Evolutionary conservation across 1,140 invertebrate species (phyloP).

Genomic region (Neuroterus valhalla): DNA sequence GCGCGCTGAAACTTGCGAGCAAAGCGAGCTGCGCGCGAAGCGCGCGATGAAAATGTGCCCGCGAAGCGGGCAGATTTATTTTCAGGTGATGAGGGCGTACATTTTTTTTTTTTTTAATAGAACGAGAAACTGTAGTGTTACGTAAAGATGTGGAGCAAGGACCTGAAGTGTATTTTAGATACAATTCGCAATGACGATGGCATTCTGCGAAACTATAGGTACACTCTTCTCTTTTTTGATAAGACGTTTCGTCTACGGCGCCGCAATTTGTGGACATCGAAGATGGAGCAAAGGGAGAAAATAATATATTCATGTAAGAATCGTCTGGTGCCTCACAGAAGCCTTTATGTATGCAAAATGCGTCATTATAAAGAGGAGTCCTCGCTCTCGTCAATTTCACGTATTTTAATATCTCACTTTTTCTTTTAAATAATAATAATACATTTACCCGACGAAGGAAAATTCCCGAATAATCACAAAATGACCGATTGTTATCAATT

Average conservation of each 20-base stretch:
- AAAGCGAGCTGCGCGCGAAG: too few species aligned
- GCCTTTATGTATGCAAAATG: neutral
- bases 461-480: too few species aligned
- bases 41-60: too few species aligned
- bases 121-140: neutral
- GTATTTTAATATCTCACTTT: neutral
- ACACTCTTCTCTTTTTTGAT: neutral
- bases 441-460: too few species aligned
- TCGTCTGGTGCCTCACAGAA: neutral
- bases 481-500: too few species aligned
- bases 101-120: too few species aligned
- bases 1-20: too few species aligned
- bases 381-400: neutral
- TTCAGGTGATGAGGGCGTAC: too few species aligned
- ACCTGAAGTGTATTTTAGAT: constrained; percentile 4
- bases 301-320: too few species aligned
- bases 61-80: too few species aligned
- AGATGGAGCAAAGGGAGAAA: neutral
- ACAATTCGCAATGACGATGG: neutral
- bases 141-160: constrained; percentile 6
- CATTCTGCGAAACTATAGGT: neutral
- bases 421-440: neutral
- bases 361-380: neutral
- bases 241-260: neutral
- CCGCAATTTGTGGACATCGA: neutral